These are phyloP conservation scores for Aspidoscelis tigris DNA, from an alignment of 2,113 vertebrate genomes.

Conservation along the genomic window DNA sequence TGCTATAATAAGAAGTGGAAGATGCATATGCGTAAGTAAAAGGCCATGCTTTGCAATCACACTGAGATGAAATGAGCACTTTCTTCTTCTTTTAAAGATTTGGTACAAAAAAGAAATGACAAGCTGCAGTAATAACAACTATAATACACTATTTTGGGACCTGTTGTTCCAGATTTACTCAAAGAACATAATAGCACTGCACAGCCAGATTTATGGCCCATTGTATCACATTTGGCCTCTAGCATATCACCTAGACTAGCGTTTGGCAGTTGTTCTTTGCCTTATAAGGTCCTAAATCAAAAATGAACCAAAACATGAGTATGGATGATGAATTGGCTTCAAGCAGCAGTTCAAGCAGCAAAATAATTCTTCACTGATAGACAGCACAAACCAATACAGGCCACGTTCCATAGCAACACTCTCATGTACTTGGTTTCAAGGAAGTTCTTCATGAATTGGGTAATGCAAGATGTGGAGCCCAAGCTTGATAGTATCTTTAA, in stretches of 20 bases:
- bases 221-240: slow-evolving; percentile 10
- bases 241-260: not conserved
- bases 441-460: not conserved
- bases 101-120: not conserved
- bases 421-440: not conserved
- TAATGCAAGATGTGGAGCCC: no score
- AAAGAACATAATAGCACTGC: not conserved
- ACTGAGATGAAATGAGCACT: not conserved
- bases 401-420: not conserved
- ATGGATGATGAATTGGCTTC: not conserved
- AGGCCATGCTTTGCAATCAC: not conserved
- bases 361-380: not conserved
- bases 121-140: slow-evolving; percentile 18
- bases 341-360: not conserved
- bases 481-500: no score
- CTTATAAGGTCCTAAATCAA: slow-evolving; percentile 3
- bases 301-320: not conserved
- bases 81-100: slow-evolving; percentile 4
- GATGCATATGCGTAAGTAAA: not conserved
- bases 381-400: not conserved
- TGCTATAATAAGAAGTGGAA: not conserved
- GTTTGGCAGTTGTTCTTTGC: not conserved
- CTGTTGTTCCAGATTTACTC: not conserved
- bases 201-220: not conserved
- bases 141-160: not conserved